Base-by-base conservation (phyloP, 2,888 invertebrate genomes). In the Lamellibrachia satsuma region DNA sequence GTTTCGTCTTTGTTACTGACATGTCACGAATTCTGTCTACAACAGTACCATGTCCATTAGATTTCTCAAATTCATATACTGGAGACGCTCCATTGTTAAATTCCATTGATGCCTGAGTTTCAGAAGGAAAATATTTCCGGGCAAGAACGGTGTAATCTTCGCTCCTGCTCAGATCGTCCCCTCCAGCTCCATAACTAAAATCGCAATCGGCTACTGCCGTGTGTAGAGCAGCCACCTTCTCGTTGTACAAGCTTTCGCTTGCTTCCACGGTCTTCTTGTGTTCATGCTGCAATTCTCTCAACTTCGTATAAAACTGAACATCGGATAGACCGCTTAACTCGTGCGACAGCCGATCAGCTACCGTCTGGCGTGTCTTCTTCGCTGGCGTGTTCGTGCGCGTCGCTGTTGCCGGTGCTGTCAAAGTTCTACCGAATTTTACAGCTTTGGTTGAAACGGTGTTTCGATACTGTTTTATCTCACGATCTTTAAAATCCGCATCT, bases 241-340 rank as follows among this genome's bases (percentile, higher is more conserved):
- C 94, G 90, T 95, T 94, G 93, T 96, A 96, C 6, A 96, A 93
- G 92, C 94, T 94, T 93, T 96, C 96, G 94, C 95, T 96, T 92
- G 95, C 94, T 91, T 95, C 93, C 52, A 96, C 92, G 15, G 96
- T 95, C 94, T 95, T 96, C 93, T 95, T 95, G 92, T 96, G 96
- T 93, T 96, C 96, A 75, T 94, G 94, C 94, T 96, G 96, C 11
- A 96, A 94, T 90, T 95, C 93, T 27, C 94, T 92, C 7, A 96
- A 94, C 93, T 95, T 95, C 27, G 95, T 94, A 94, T 96, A 96
- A 93, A 96, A 96, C 93, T 95, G 95, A 39, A 95, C 96, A 93
- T 96, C 96, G 7, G 95, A 94, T 52, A 96, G 92, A 75, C 94
- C 94, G 91, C 94, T 93, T 39, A 95, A 93, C 60, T 95, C 94